These are phyloP conservation scores for Cebus imitator DNA, from an alignment of 2,113 vertebrate genomes.

Conservation along the genomic window DNA sequence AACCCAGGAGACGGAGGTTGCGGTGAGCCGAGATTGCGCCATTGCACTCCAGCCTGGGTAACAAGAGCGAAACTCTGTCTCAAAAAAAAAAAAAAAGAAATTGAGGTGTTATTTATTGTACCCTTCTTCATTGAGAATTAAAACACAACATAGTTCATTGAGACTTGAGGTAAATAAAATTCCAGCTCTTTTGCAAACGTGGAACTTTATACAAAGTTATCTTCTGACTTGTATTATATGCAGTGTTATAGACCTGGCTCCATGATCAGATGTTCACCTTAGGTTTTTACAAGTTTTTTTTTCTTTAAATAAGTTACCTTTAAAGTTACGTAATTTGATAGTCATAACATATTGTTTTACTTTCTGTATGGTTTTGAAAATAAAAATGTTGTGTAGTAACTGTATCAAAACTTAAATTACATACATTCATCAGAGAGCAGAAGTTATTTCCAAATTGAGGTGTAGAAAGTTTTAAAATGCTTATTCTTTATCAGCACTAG, in stretches of 20 bases:
- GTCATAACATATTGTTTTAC: neutral
- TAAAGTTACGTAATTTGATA: neutral
- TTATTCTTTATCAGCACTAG: conserved; percentile 38
- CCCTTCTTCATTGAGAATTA: neutral
- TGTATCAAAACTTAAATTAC: neutral
- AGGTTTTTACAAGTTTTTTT: neutral
- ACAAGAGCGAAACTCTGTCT: no score
- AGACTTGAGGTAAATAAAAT: neutral
- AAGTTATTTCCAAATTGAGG: conserved; percentile 9
- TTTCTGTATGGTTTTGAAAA: conserved; percentile 22
- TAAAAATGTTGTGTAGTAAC: neutral
- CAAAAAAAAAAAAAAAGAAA: no score
- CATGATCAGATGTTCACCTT: neutral
- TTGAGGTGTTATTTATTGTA: neutral
- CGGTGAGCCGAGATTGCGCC: no score
- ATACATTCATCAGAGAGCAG: neutral
- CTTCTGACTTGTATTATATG: neutral
- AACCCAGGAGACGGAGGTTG: no score
- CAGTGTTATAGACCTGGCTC: neutral
- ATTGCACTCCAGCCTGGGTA: no score
- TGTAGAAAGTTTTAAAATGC: conserved; percentile 39
- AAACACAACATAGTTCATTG: neutral
- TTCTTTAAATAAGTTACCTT: neutral
- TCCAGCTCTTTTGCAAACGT: neutral
- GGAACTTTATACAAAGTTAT: neutral